Percentiles rank a stretch among this genome's conserved stretches.
These are phyloP conservation scores for Cardiocondyla obscurior DNA, from an alignment of 1,140 invertebrate genomes.

Conservation along the genomic window DNA sequence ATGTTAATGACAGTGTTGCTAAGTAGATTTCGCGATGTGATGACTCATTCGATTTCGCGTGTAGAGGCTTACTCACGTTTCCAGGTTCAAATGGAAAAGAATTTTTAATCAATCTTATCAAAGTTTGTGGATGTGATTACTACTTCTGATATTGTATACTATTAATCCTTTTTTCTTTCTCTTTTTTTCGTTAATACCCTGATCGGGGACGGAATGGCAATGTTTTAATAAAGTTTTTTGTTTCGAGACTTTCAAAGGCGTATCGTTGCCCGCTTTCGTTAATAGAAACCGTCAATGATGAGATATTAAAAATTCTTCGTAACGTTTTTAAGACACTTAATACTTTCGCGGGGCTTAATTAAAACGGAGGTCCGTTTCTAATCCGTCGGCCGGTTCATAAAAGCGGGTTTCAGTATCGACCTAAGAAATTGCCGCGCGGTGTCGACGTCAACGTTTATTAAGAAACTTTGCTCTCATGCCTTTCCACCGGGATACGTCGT, in stretches of 20 bases:
- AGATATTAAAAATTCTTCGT: background rate
- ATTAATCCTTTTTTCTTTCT: background rate
- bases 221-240: background rate
- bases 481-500: background rate
- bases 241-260: background rate
- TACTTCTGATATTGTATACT: background rate
- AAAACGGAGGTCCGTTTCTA: slow-evolving; percentile 22
- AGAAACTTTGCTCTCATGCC: slow-evolving; percentile 31
- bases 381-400: slow-evolving; percentile 49
- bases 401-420: slow-evolving; percentile 34
- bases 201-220: background rate
- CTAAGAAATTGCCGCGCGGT: slow-evolving; percentile 47
- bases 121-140: background rate
- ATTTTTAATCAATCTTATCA: background rate
- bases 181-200: background rate
- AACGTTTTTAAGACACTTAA: slow-evolving; percentile 16
- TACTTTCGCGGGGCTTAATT: slow-evolving; percentile 24
- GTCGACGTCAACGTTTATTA: slow-evolving; percentile 53
- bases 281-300: background rate
- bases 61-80: background rate
- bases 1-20: background rate
- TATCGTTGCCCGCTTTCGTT: background rate
- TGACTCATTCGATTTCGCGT: slow-evolving; percentile 1
- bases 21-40: background rate
- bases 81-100: background rate